Conservation (phyloP, 2,888 invertebrate genomes). For the Nematopogon swammerdamellus region DNA sequence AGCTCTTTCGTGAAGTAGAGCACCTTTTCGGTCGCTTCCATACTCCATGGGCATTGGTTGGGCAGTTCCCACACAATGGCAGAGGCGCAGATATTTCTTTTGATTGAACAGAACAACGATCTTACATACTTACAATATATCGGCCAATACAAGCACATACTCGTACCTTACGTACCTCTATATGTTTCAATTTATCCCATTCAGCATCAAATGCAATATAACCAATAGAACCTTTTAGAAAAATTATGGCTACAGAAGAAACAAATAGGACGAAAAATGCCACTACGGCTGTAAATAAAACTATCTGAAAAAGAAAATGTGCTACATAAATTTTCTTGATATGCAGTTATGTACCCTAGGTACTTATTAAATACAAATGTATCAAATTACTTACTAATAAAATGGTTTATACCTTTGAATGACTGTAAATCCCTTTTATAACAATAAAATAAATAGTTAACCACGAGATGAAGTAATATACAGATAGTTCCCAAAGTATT, state of each 20-base stretch:
- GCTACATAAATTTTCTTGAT: neutral
- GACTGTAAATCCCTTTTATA: constrained; percentile 39
- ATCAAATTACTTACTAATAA: neutral
- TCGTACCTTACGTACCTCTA: neutral
- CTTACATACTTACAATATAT: too few species aligned
- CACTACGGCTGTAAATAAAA: constrained; percentile 39
- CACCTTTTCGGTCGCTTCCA: too few species aligned
- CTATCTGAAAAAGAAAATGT: constrained; percentile 23
- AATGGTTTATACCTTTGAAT: constrained; percentile 29
- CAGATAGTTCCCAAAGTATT: constrained; percentile 31
- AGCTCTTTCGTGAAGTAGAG: too few species aligned
- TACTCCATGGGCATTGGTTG: too few species aligned
- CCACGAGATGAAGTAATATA: constrained; percentile 37
- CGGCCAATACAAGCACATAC: too few species aligned
- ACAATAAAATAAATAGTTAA: constrained; percentile 35
- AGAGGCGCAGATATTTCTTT: too few species aligned
- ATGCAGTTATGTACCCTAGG: too few species aligned
- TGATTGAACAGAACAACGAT: too few species aligned
- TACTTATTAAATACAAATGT: too few species aligned
- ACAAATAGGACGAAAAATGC: constrained; percentile 26
- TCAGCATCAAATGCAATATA: neutral
- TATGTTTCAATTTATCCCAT: neutral
- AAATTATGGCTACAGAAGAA: neutral
- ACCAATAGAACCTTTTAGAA: neutral
- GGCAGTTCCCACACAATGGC: too few species aligned